Conservation (phyloP, 2,113 vertebrate genomes). For the Irena cyanogastra region DNA sequence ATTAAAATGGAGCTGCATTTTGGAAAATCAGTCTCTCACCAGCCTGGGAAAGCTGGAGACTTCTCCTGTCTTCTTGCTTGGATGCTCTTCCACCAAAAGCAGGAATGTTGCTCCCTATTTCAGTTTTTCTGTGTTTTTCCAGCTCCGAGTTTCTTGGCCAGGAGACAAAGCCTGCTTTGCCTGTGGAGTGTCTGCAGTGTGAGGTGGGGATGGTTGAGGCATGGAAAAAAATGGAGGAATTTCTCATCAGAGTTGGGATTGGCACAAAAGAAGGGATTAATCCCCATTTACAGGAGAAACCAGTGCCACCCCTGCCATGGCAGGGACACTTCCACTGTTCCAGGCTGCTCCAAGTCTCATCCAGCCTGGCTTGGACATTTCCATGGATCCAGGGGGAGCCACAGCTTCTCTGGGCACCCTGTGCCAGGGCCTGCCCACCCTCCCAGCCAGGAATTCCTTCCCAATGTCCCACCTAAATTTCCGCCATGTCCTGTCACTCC, state of each 20-base stretch:
- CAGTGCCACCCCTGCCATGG: rapidly evolving
- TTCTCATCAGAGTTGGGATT: not conserved
- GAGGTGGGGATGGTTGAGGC: not conserved
- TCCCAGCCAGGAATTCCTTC: not conserved
- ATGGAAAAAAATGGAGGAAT: not conserved
- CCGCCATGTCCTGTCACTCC: not conserved
- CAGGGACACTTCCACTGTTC: not conserved
- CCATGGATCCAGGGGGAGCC: not conserved
- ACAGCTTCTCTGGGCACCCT: not conserved
- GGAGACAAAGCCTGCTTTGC: not conserved
- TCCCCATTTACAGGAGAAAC: not conserved
- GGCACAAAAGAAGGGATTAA: not conserved
- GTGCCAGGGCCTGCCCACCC: rapidly evolving
- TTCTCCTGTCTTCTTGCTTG: not conserved
- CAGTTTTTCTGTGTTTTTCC: not conserved
- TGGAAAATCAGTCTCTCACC: not conserved
- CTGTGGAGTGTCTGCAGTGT: not conserved
- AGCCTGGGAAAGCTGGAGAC: not conserved
- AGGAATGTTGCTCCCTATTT: not conserved
- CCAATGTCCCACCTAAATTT: too few species aligned
- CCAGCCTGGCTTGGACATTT: rapidly evolving
- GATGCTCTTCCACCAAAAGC: not conserved
- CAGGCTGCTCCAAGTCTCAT: rapidly evolving
- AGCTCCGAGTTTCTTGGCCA: not conserved
- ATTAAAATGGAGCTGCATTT: not conserved